These are phyloP conservation scores for Leptinotarsa haldemani DNA, from an alignment of 2,888 invertebrate genomes.

Conservation along the genomic window DNA sequence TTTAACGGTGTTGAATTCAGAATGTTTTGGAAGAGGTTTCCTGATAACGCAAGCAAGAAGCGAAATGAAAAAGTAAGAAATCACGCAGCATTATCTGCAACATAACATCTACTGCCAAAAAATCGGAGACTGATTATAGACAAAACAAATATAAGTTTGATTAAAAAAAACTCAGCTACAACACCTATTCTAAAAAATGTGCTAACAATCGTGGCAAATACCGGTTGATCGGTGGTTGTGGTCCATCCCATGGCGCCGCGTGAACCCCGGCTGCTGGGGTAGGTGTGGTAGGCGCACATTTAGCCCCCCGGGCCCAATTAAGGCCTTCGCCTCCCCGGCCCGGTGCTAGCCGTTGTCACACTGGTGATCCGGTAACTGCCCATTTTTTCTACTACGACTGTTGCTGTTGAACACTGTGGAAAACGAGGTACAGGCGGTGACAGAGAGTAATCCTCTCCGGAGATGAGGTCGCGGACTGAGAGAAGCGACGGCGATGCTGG, in stretches of 20 bases:
- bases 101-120: too few relatives aligned
- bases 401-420: conserved; percentile 4
- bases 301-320: conserved; percentile 45
- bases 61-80: too few relatives aligned
- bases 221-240: conserved; percentile 54
- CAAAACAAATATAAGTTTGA: conserved; percentile 6
- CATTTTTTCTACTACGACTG: conserved; percentile 24
- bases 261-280: conserved; percentile 63
- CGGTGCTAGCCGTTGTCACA: background rate
- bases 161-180: background rate
- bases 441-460: conserved; percentile 36
- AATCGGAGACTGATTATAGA: background rate
- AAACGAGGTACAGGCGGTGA: conserved; percentile 21
- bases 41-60: too few relatives aligned
- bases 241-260: conserved; percentile 63
- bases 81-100: too few relatives aligned
- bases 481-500: conserved; percentile 55
- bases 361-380: background rate
- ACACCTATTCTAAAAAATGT: conserved; percentile 36
- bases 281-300: conserved; percentile 66
- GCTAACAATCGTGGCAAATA: conserved; percentile 48
- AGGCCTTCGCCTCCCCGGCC: background rate
- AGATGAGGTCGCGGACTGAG: conserved; percentile 59
- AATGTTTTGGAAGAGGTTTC: too few relatives aligned
- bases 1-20: too few relatives aligned